Percentiles rank a stretch among this genome's conserved stretches.
Evolutionary conservation across 2,888 invertebrate species (phyloP).

Genomic region (Drosophila diplacantha): DNA sequence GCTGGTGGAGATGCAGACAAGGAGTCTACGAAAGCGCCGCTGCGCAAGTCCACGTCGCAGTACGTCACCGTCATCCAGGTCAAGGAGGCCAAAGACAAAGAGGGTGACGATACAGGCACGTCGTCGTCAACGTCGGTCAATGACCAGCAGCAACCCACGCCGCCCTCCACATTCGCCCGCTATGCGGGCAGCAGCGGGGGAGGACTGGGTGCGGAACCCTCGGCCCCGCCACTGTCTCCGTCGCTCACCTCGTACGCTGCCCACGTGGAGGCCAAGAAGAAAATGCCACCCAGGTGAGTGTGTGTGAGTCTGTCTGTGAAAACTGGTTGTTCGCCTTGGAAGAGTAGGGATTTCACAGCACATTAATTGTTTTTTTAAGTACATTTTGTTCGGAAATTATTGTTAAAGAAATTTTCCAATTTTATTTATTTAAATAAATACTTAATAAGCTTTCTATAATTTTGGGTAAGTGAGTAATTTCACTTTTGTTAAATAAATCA

Average conservation of each 20-base stretch:
- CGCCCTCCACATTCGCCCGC: slow-evolving; percentile 73
- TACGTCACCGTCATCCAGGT: slow-evolving; percentile 94
- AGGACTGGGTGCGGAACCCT: slow-evolving; percentile 55
- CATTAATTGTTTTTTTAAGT: neutral
- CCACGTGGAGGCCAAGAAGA: slow-evolving; percentile 81
- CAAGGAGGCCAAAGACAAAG: slow-evolving; percentile 82
- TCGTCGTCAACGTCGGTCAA: slow-evolving; percentile 34
- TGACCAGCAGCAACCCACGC: slow-evolving; percentile 45
- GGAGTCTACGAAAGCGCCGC: slow-evolving; percentile 43
- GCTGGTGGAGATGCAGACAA: slow-evolving; percentile 31
- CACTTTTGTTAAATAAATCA: neutral
- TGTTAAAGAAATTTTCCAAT: neutral
- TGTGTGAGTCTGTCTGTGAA: neutral
- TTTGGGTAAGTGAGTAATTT: neutral
- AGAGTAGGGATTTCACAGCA: neutral
- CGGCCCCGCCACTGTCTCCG: slow-evolving; percentile 77
- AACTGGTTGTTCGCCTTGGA: neutral
- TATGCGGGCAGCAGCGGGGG: slow-evolving; percentile 62
- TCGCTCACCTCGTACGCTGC: slow-evolving; percentile 71
- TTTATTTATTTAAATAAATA: neutral
- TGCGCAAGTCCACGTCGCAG: slow-evolving; percentile 77
- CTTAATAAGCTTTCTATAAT: neutral
- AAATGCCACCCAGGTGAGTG: slow-evolving; percentile 82
- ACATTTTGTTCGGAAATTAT: neutral
- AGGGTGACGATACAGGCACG: slow-evolving; percentile 53